These are phyloP conservation scores for Centropus bengalensis DNA, from an alignment of 2,113 vertebrate genomes.

Conservation along the genomic window DNA sequence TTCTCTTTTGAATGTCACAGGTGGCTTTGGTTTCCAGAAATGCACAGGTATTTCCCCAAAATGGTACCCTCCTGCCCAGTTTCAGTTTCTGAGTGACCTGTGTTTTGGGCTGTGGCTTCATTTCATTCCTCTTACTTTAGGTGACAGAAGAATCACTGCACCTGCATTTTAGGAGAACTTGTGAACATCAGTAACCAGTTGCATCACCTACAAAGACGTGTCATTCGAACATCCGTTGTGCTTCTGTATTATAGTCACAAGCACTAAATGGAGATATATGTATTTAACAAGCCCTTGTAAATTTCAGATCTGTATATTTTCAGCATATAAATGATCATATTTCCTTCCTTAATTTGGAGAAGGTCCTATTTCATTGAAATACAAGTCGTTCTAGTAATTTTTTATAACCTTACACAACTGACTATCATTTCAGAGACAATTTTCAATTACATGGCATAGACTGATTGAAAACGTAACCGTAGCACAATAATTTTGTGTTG, in stretches of 20 bases:
- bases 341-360: constrained; percentile 13
- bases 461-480: neutral
- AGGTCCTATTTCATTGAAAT: neutral
- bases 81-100: neutral
- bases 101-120: neutral
- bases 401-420: neutral
- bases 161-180: neutral
- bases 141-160: neutral
- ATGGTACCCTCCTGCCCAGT: neutral
- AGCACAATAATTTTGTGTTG: neutral
- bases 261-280: neutral
- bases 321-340: constrained; percentile 1
- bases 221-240: neutral
- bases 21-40: neutral
- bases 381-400: neutral
- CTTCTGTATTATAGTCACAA: neutral
- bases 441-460: neutral
- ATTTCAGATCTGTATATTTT: neutral
- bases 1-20: neutral
- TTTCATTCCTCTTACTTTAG: neutral
- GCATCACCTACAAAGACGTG: neutral
- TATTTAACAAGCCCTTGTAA: neutral
- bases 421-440: rapidly evolving
- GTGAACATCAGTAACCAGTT: neutral
- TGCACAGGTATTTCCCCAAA: neutral